Evolutionary conservation across 2,113 vertebrate genomes (phyloP).

Genomic region (Paracanthobrama guichenoti): DNA sequence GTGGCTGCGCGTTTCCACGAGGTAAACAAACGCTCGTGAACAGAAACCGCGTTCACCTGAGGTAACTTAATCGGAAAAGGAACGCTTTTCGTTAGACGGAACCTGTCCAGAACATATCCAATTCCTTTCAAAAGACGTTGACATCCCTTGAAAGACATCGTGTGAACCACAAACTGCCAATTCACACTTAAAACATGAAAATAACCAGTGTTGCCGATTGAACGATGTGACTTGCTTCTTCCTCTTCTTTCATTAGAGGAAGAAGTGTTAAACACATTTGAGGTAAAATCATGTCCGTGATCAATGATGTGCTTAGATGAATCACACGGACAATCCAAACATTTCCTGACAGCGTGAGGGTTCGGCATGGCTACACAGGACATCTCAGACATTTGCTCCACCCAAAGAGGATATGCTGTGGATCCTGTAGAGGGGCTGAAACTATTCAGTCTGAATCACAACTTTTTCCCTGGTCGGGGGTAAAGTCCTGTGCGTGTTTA

Average conservation of each 20-base stretch:
- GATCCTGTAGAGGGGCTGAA: conserved; percentile 63
- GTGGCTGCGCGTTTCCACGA: not conserved
- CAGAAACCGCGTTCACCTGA: not conserved
- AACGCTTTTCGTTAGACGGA: not conserved
- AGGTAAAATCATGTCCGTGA: not conserved
- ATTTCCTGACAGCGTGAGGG: conserved; percentile 34
- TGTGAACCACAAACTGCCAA: not conserved
- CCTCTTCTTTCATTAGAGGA: not conserved
- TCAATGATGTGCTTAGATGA: not conserved
- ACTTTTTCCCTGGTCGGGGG: conserved; percentile 61
- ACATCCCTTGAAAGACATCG: not conserved
- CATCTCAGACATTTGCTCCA: conserved; percentile 68
- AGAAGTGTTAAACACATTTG: not conserved
- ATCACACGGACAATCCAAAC: not conserved
- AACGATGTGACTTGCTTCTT: not conserved
- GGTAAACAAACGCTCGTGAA: not conserved
- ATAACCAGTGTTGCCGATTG: not conserved
- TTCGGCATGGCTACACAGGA: conserved; percentile 35
- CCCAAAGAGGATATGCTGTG: conserved; percentile 69
- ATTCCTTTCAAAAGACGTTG: not conserved
- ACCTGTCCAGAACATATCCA: not conserved
- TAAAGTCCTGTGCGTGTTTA: conserved; percentile 66
- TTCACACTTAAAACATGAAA: not conserved
- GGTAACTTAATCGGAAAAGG: not conserved
- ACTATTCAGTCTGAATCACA: conserved; percentile 56